Evolutionary conservation across 2,797 vertebrate genomes (phyloP).

Genomic region (Florisuga fusca): DNA sequence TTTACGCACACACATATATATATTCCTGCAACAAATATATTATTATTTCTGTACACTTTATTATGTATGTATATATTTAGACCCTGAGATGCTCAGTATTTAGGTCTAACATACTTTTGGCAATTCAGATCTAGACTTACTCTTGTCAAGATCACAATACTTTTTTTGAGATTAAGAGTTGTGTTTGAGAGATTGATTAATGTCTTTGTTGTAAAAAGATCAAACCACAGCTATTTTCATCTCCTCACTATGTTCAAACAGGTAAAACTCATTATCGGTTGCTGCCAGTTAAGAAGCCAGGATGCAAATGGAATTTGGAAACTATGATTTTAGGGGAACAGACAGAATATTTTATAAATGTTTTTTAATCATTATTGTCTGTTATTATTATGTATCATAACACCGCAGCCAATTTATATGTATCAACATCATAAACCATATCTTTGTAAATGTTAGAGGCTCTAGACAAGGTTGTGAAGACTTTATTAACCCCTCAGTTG

Average conservation of each 20-base stretch:
- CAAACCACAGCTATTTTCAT: not conserved
- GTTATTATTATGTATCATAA: not conserved
- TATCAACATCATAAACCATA: not conserved
- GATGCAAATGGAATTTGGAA: not conserved
- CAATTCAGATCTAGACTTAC: not conserved
- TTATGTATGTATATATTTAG: not conserved
- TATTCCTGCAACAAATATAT: not conserved
- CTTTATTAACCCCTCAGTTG: not conserved
- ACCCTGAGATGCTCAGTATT: not conserved
- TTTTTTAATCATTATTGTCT: not conserved
- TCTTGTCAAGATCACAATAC: not conserved
- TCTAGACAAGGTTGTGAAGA: not conserved
- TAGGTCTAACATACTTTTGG: not conserved
- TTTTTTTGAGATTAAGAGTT: not conserved
- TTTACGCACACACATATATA: not conserved
- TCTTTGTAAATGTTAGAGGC: not conserved
- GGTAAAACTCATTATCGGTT: not conserved
- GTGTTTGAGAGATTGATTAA: not conserved
- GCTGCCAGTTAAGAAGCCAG: not conserved
- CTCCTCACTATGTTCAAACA: not conserved
- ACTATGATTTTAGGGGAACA: not conserved
- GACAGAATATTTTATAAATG: not conserved
- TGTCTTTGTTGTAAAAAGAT: not conserved
- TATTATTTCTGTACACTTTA: not conserved
- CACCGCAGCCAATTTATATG: not conserved